Evolutionary conservation across 1,140 invertebrate genomes (phyloP).

Genomic region (Drosophila prosaltans): DNA sequence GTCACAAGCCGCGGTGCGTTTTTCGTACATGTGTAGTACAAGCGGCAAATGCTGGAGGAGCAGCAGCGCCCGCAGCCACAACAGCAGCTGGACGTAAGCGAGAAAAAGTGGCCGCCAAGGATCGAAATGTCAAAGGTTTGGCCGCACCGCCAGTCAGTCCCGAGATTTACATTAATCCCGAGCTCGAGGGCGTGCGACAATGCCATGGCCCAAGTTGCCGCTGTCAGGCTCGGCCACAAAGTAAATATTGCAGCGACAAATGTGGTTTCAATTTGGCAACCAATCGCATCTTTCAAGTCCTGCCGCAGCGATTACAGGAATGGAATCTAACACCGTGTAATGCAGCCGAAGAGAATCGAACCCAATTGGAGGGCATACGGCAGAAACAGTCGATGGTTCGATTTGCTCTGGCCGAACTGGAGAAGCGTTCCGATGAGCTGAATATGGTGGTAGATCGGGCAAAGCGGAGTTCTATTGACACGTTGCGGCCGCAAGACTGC

Average conservation of each 20-base stretch:
- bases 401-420: constrained; percentile 90
- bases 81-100: constrained; percentile 46
- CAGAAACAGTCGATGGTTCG: constrained; percentile 90
- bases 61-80: not conserved
- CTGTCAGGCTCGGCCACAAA: constrained; percentile 89
- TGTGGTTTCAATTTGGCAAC: constrained; percentile 97
- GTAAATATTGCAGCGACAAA: constrained; percentile 97
- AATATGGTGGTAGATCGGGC: constrained; percentile 92
- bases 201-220: constrained; percentile 96
- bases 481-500: constrained; percentile 85
- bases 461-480: constrained; percentile 87
- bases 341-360: constrained; percentile 94
- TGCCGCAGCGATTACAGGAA: constrained; percentile 96
- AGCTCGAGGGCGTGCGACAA: constrained; percentile 86
- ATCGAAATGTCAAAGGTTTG: constrained; percentile 30
- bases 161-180: constrained; percentile 84
- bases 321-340: constrained; percentile 95
- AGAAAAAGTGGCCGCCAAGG: constrained; percentile 60
- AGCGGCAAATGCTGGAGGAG: constrained; percentile 12
- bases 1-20: constrained; percentile 89
- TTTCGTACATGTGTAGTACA: constrained; percentile 83
- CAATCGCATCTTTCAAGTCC: constrained; percentile 89
- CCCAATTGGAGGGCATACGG: constrained; percentile 91
- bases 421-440: constrained; percentile 90
- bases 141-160: constrained; percentile 84